Conservation (phyloP, 2,888 invertebrate genomes). For the Archips crataeganus region DNA sequence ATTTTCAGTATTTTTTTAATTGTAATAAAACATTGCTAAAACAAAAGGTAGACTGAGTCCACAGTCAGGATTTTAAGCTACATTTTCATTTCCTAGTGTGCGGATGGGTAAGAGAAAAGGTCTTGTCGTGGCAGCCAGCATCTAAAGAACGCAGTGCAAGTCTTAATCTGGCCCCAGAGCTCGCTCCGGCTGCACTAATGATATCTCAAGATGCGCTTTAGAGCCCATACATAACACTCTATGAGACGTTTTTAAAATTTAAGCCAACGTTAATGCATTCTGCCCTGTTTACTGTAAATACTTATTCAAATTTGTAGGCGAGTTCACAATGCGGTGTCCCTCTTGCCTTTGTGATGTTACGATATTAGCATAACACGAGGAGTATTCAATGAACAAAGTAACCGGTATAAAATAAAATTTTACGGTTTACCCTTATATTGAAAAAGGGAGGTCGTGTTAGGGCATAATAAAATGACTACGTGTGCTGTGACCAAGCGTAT, state of each 20-base stretch:
- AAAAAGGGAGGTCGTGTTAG: constrained; percentile 73
- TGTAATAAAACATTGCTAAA: background rate
- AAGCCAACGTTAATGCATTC: constrained; percentile 82
- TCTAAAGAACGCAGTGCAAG: constrained; percentile 63
- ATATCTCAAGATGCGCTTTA: constrained; percentile 83
- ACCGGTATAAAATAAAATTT: constrained; percentile 80
- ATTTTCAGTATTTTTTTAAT: background rate
- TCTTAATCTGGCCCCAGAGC: constrained; percentile 77
- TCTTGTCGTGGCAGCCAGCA: constrained; percentile 64
- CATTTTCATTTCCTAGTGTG: constrained; percentile 62
- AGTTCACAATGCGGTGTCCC: constrained; percentile 68
- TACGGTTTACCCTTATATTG: constrained; percentile 79
- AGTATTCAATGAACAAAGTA: constrained; percentile 80
- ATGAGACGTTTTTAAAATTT: constrained; percentile 85
- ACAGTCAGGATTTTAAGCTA: constrained; percentile 47
- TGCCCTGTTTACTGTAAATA: constrained; percentile 80
- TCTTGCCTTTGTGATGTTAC: constrained; percentile 70
- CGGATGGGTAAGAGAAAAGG: constrained; percentile 57
- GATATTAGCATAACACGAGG: constrained; percentile 79
- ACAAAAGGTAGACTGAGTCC: constrained; percentile 21
- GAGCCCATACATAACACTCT: constrained; percentile 83
- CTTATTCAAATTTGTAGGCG: constrained; percentile 83
- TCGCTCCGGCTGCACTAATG: constrained; percentile 77
- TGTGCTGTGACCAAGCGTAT: constrained; percentile 60
- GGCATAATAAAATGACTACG: constrained; percentile 73